phyloP scores from a whole-genome alignment of 2,888 invertebrate species.

The Therioaphis trifolii region DNA sequence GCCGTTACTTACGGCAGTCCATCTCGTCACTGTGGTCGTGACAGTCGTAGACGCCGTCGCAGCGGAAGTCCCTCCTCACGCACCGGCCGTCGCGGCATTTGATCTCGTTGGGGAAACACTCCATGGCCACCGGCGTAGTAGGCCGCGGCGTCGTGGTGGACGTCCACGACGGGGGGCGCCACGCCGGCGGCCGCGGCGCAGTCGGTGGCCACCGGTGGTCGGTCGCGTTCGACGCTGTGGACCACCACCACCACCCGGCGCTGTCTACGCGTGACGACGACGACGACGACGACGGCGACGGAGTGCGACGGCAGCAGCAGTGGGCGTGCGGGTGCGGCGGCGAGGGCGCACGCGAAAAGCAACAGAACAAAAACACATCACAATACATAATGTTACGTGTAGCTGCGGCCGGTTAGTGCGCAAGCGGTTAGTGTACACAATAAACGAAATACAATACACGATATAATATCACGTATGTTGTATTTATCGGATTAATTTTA shows the following conservation, averaged over 20 bases:
- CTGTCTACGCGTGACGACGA: conserved; percentile 4
- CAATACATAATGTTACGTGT: too few species aligned
- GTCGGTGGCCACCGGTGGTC: conserved; percentile 74
- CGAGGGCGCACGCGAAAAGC: conserved; percentile 45
- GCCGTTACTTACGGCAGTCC: conserved; percentile 71
- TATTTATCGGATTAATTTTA: too few species aligned
- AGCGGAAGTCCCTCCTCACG: conserved; percentile 73
- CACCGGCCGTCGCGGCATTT: conserved; percentile 80
- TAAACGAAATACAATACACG: too few species aligned
- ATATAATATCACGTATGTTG: too few species aligned
- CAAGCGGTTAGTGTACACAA: too few species aligned
- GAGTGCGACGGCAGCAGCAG: too few species aligned
- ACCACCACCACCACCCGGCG: background rate
- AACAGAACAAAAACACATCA: too few species aligned
- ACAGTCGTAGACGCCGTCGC: conserved; percentile 79
- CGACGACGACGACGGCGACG: too few species aligned
- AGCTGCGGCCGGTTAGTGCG: too few species aligned
- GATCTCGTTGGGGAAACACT: conserved; percentile 77
- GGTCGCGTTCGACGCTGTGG: background rate
- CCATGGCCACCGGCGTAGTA: conserved; percentile 75
- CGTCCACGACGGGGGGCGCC: conserved; percentile 77
- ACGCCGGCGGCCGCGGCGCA: conserved; percentile 79
- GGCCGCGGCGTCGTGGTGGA: conserved; percentile 77
- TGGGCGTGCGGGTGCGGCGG: too few species aligned
- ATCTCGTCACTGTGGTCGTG: conserved; percentile 80